Base-by-base conservation (phyloP, 2,888 invertebrate genomes). In the Chymomyza procnemis region DNA sequence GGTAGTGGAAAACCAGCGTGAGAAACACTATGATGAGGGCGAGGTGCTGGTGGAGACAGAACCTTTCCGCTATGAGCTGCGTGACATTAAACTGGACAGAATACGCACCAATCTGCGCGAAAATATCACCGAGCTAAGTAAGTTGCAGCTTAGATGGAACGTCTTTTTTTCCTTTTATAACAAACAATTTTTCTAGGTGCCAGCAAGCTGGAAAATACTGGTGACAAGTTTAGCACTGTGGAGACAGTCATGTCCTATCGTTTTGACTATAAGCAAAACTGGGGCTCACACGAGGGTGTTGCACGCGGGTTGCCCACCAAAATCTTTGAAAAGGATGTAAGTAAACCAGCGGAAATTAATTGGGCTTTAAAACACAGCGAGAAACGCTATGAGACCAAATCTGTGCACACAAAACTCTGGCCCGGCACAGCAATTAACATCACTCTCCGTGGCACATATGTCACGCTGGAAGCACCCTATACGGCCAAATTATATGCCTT, bases 361-460 rank as follows among this genome's bases (percentile, higher is more conserved):
- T 97, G 96, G 97, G 95, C 95, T 1, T 92, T 93, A 67, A 93
- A 92, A 61, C 92, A 91, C 54, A 90, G 92, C 60, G 92, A 93
- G 58, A 92, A 92, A 61, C 91, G 92, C 19, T 92, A 92, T 73
- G 93, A 94, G 77, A 89, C 88, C 12, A 90, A 91, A 65, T 86
- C 90, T 50, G 92, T 95, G 18, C 93, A 94, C 86, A 93, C 94
- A 69, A 93, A 92, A 83, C 91, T 97, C 65, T 93, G 94, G 88
- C 94, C 95, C 3, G 96, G 95, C 30, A 96, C 96, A 0, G 96
- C 94, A 2, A 94, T 96, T 61, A 96, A 97, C 89, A 95, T 96
- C 0, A 96, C 95, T 0, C 92, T 97, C 18, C 92, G 92, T 61
- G 96, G 95, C 2, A 95, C 95, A 85, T 93, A 94, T 80, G 94